Base-by-base conservation (phyloP, 1,140 invertebrate genomes). In the Bactericera cockerelli region DNA sequence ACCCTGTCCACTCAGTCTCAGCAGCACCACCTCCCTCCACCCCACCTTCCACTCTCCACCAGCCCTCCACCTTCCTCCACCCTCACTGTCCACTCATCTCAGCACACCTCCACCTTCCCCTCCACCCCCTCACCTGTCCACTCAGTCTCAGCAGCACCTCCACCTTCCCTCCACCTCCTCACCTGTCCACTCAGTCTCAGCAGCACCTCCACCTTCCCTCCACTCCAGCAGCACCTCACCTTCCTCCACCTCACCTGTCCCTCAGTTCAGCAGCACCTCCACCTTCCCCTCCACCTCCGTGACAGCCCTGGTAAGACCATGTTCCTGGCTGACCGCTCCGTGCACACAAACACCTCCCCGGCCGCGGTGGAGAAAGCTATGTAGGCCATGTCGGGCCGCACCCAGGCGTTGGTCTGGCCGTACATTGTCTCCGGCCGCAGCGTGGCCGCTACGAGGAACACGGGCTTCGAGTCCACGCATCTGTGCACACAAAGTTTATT, bases 361-460 rank as follows among this genome's bases (percentile, higher is more conserved):
- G 84, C 79, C 6, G 79, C 72, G 3, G 81, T 80, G 66, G 82
- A 76, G 72, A 92, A 87, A 14, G 86, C 92, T 65, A 95, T 81
- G 67, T 98, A 98, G 61, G 81, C 82, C 65, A 98, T 93, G 66
- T 97, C 92, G 2, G 97, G 97, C 68, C 86, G 85, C 1, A 99
- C 69, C 93, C 95, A 99, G 70, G 95, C 98, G 70, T 99, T 99
- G 0, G 97, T 99, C 76, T 99, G 97, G 1, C 97, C 97, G 71
- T 98, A 99, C 96, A 99, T 99, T 1, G 97, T 99, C 75, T 99
- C 97, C 11, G 96, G 95, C 63, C 95, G 76, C 4, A 99, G 73
- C 16, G 97, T 99, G n/a, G 93, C 97, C 38, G 95, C 94, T 13
- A 99, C 93, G 54, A 99, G 77, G 71, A 75, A 96, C 22, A 97